These are phyloP conservation scores for Antheraea assamensis DNA, from an alignment of 2,888 invertebrate species.

Conservation along the genomic window DNA sequence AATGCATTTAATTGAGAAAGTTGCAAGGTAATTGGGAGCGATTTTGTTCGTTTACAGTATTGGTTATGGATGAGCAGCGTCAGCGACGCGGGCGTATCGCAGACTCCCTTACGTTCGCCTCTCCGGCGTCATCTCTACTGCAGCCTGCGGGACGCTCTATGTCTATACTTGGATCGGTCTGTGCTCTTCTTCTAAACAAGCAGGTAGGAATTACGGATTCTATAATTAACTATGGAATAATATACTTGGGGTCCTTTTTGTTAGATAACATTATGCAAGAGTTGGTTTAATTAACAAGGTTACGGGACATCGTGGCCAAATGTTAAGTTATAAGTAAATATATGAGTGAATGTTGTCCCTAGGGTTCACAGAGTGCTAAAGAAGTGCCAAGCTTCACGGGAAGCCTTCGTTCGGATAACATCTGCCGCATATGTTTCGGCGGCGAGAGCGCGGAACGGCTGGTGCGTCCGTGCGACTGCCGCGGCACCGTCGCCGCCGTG, in stretches of 20 bases:
- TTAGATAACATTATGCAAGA: background rate
- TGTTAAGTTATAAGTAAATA: too few relatives aligned
- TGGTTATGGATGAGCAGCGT: constrained; percentile 53
- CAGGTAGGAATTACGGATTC: constrained; percentile 44
- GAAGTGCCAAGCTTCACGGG: constrained; percentile 55
- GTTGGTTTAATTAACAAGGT: too few relatives aligned
- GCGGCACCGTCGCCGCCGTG: constrained; percentile 76
- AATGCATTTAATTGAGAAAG: too few relatives aligned
- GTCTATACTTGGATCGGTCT: constrained; percentile 73
- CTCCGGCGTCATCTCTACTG: constrained; percentile 61
- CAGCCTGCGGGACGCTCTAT: constrained; percentile 57
- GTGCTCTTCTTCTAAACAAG: constrained; percentile 69
- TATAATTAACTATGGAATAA: background rate
- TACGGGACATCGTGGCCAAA: too few relatives aligned
- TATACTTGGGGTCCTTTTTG: background rate
- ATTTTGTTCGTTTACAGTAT: constrained; percentile 13
- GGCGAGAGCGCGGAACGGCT: constrained; percentile 73
- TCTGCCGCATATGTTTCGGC: constrained; percentile 78
- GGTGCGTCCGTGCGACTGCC: constrained; percentile 74
- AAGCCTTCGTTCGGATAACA: constrained; percentile 61
- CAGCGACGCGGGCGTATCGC: constrained; percentile 55
- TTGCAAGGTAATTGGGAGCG: background rate
- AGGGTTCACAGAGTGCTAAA: constrained; percentile 54
- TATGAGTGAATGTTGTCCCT: too few relatives aligned
- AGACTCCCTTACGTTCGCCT: constrained; percentile 62